Evolutionary conservation across 2,797 vertebrate species (phyloP).

Genomic region (Helarctos malayanus): DNA sequence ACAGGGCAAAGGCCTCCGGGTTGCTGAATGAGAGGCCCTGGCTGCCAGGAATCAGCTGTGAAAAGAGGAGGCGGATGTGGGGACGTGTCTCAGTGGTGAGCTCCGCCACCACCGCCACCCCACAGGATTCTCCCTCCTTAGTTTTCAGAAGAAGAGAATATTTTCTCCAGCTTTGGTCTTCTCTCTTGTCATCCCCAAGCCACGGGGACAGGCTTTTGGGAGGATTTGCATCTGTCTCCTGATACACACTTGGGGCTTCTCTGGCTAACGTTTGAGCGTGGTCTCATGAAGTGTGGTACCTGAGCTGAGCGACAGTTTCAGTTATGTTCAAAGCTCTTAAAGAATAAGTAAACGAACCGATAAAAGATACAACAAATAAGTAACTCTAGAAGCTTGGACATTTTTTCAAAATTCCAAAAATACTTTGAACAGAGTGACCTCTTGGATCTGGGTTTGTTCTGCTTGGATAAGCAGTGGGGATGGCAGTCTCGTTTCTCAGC

Average conservation of each 20-base stretch:
- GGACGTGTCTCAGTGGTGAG: too few species aligned
- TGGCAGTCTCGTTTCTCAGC: neutral
- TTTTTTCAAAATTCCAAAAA: neutral
- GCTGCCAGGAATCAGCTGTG: neutral
- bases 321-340: neutral
- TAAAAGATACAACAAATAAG: accelerated
- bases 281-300: neutral
- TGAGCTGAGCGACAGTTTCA: neutral
- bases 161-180: neutral
- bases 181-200: neutral
- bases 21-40: neutral
- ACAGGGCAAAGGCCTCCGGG: accelerated
- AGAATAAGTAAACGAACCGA: neutral
- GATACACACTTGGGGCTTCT: neutral
- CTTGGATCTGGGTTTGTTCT: neutral
- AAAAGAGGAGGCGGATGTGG: accelerated
- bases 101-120: accelerated
- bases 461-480: accelerated
- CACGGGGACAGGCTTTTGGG: neutral
- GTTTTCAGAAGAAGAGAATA: neutral
- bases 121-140: neutral
- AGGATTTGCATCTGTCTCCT: neutral
- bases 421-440: accelerated
- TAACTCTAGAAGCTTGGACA: neutral
- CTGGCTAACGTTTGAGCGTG: neutral